Evolutionary conservation across 2,888 invertebrate genomes (phyloP), one percentile per base, ranked within the genome.

Genomic region (Erebia aethiops): DNA sequence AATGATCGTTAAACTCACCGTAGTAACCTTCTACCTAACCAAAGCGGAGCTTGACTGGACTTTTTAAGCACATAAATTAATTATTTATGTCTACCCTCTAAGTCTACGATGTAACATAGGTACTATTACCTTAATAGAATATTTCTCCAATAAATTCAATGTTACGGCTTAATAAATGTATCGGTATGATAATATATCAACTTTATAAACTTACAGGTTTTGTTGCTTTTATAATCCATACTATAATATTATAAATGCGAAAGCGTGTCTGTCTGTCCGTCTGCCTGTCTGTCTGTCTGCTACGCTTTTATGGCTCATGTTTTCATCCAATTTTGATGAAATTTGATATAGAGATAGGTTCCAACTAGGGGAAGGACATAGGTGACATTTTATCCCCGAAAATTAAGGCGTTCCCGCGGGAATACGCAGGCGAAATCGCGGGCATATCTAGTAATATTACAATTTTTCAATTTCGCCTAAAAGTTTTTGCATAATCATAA

Each of bases 81-180:
- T 35, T 35, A 51, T 51, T 63, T 63, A 43, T 16, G 49, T 10
- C 51, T 51, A 63, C n/a, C 46, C 7, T 18, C 63, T 18, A 56
- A 2, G 56, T 18, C 63, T 18, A 56, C 10, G 56, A 16, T 41
- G 51, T 64, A 35, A 35, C 16, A 56, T 66, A 52, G n/a, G n/a
- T n/a, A n/a, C 1, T 26, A 3, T 52, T 52, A 65, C 56, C 65
- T 56, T 43, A 56, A 43, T 41, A 56, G 52, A 52, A 64, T 52
- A 65, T 54, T 35, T 21, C 43, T 56, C 41, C 41, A 43, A 66
- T 56, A 46, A 43, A 66, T 56, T 66, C 18, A 56, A 56, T 43
- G 56, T 56, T 46, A 66, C 57, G 13, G 14, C 65, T 66, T 56
- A 56, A 66, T 66, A 66, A 66, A 56, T 43, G 52, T 52, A 41